These are phyloP conservation scores for Crambe crambe DNA, from an alignment of 37 sponge, comb jelly and placozoan species.

Conservation along the genomic window DNA sequence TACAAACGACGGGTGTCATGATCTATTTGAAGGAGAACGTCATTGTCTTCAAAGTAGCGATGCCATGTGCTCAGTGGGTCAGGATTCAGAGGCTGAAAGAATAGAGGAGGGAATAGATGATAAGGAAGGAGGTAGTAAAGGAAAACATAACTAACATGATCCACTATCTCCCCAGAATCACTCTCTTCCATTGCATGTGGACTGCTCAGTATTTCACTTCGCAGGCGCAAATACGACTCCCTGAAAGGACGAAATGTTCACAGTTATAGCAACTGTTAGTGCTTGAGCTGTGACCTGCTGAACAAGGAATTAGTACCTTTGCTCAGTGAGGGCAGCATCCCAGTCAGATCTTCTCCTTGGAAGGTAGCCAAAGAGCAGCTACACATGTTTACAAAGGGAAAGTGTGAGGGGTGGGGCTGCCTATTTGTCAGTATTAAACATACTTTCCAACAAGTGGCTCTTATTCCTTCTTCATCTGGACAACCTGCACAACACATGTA, in stretches of 20 bases:
- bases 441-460: constrained; percentile 80
- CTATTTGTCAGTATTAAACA: background rate
- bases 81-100: constrained; percentile 80
- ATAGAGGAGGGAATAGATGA: too few relatives aligned
- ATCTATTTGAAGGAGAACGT: constrained; percentile 88
- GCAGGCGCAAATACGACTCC: constrained; percentile 53
- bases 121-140: background rate
- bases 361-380: constrained; percentile 80
- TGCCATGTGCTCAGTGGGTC: constrained; percentile 84
- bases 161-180: constrained; percentile 30
- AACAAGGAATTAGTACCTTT: too few relatives aligned
- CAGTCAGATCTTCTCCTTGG: constrained; percentile 51
- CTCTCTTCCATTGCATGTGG: constrained; percentile 51
- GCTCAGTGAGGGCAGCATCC: constrained; percentile 45
- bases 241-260: constrained; percentile 19
- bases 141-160: constrained; percentile 65
- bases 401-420: too few relatives aligned
- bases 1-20: constrained; percentile 84
- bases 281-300: too few relatives aligned
- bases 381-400: background rate
- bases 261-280: too few relatives aligned
- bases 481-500: constrained; percentile 37
- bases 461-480: constrained; percentile 65
- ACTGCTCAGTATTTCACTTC: constrained; percentile 67
- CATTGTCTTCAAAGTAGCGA: constrained; percentile 89